Evolutionary conservation across 2,113 vertebrate genomes (phyloP).

Genomic region (Gopherus flavomarginatus): DNA sequence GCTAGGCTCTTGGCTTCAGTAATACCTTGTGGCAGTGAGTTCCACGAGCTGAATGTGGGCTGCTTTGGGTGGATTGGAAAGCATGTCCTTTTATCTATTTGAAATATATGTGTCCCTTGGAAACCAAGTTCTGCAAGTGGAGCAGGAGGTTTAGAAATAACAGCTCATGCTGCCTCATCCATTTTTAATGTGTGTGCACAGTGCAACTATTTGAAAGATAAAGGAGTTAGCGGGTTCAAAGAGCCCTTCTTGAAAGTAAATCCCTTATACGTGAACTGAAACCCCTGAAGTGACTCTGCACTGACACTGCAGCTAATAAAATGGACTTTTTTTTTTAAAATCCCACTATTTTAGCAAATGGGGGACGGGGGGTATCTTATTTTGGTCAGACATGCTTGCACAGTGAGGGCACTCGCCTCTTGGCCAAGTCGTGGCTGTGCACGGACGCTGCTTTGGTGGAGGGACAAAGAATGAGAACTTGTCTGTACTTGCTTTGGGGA

Average conservation of each 20-base stretch:
- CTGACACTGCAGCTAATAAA: neutral
- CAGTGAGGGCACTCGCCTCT: neutral
- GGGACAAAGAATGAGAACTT: neutral
- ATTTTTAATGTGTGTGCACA: constrained; percentile 57
- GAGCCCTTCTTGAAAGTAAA: neutral
- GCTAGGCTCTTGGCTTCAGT: accelerated
- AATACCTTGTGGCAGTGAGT: neutral
- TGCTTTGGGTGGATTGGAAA: neutral
- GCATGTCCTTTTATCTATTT: constrained; percentile 28
- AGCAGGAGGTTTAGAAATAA: constrained; percentile 47
- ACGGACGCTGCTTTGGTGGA: accelerated
- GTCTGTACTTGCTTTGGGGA: neutral
- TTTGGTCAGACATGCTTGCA: neutral
- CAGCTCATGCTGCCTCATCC: constrained; percentile 24
- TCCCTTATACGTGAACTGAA: constrained; percentile 22
- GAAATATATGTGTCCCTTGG: constrained; percentile 40
- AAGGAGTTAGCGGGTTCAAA: constrained; percentile 1
- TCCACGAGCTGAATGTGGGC: neutral
- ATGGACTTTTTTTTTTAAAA: neutral
- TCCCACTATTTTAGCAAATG: neutral
- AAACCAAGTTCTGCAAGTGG: constrained; percentile 48
- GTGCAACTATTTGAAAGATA: constrained; percentile 11
- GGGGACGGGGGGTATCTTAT: neutral
- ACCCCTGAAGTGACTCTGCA: neutral
- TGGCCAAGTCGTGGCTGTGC: accelerated